Base-by-base conservation (phyloP, 2,888 invertebrate genomes). In the Lomographa bimaculata region DNA sequence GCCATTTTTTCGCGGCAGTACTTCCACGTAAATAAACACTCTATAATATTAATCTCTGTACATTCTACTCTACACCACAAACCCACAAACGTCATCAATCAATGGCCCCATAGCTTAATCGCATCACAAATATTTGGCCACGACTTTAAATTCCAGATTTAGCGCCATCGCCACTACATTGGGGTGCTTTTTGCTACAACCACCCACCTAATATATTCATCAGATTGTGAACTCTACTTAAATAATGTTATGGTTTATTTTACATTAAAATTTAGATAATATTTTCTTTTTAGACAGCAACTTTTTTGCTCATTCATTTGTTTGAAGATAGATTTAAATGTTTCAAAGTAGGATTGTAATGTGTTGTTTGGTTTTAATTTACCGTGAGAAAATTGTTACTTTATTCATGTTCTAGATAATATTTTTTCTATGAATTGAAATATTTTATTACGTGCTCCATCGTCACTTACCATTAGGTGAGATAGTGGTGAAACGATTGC, bases 41-140 rank as follows among this genome's bases (percentile, higher is more conserved):
- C n/a, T n/a, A n/a, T n/a, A n/a, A n/a, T n/a, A n/a, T n/a, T n/a
- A n/a, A n/a, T n/a, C n/a, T n/a, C n/a, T n/a, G n/a, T n/a, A n/a
- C n/a, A n/a, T n/a, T 20, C 32, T 75, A 66, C 65, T 69, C 83
- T 84, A 48, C 61, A 33, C 30, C 8, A 19, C 40, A 29, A 49
- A 60, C 70, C 76, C 70, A 60, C 25, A 58, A 76, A 71, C 61
- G 30, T 79, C 80, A 86, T 87, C 85, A 82, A 84, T 85, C 85
- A 80, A 54, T 57, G 7, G 55, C 48, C 61, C 60, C 50, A 48
- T 57, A 47, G 64, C 71, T 81, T 82, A 84, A 86, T 86, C 83
- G 75, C 63, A 71, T 63, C 62, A 59, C 83, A 86, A 87, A 87
- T 80, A 86, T 87, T 86, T 75, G 76, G 56, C 57, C 54, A 56